phyloP scores from a whole-genome alignment of 2,888 invertebrate species.

The Drosophila meridiana region DNA sequence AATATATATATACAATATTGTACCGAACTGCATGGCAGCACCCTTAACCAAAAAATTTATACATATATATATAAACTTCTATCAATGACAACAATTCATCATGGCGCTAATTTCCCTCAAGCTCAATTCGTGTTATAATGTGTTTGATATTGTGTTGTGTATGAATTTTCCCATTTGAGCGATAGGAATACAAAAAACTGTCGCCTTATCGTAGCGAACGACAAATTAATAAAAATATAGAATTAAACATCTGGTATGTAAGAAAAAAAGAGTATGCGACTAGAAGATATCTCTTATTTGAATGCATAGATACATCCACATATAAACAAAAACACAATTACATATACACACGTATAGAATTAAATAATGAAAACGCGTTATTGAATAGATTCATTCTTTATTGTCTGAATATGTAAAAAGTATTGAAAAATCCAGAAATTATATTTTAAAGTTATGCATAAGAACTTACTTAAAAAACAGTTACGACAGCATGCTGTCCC shows the following conservation, averaged over 20 bases:
- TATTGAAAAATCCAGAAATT: too few species aligned
- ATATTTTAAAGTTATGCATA: not conserved
- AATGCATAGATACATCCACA: not conserved
- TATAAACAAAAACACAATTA: not conserved
- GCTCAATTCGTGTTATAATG: conserved; percentile 24
- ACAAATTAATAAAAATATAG: not conserved
- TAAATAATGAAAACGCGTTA: not conserved
- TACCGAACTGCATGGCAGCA: conserved; percentile 26
- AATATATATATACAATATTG: not conserved
- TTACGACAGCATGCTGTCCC: not conserved
- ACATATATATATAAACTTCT: not conserved
- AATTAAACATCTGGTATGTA: not conserved
- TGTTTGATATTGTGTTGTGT: not conserved
- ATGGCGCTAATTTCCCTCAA: conserved; percentile 21
- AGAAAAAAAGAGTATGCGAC: not conserved
- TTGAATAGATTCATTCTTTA: not conserved
- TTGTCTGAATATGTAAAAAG: not conserved
- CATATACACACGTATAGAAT: too few species aligned
- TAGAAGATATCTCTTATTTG: not conserved
- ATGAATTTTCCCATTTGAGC: not conserved
- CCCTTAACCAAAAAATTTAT: not conserved
- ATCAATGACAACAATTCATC: conserved; percentile 19
- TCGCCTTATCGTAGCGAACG: conserved; percentile 21
- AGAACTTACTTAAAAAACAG: not conserved
- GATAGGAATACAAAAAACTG: not conserved